Evolutionary conservation across 2,113 vertebrate genomes (phyloP).

Genomic region (Numida meleagris): DNA sequence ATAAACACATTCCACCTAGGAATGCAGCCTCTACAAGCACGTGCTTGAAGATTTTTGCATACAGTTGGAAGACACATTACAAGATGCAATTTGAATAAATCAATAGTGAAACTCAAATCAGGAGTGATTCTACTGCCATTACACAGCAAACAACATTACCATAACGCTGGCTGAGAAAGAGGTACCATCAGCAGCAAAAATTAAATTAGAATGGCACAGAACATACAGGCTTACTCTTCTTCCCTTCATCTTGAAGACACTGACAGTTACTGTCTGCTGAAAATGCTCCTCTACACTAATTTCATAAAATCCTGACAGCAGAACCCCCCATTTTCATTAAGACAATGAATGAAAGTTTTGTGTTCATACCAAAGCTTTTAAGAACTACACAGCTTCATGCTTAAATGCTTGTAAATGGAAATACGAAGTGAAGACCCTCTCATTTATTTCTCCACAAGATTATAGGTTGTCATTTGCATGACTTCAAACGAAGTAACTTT

Average conservation of each 20-base stretch:
- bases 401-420: neutral
- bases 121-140: neutral
- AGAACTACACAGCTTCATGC: neutral
- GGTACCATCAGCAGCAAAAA: neutral
- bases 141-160: neutral
- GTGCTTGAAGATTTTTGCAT: neutral
- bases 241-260: neutral
- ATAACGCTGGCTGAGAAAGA: neutral
- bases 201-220: neutral
- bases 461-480: neutral
- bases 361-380: neutral
- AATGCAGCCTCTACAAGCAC: neutral
- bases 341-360: neutral
- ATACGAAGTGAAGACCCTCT: neutral
- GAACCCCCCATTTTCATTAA: neutral
- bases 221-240: neutral
- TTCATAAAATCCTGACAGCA: neutral
- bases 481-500: neutral
- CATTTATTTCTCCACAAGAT: neutral
- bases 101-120: neutral
- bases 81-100: neutral
- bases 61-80: neutral
- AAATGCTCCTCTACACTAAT: neutral
- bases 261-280: neutral
- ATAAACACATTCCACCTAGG: neutral